These are phyloP conservation scores for Trididemnum clinides DNA, from an alignment of 23 tunicate species.

Conservation along the genomic window DNA sequence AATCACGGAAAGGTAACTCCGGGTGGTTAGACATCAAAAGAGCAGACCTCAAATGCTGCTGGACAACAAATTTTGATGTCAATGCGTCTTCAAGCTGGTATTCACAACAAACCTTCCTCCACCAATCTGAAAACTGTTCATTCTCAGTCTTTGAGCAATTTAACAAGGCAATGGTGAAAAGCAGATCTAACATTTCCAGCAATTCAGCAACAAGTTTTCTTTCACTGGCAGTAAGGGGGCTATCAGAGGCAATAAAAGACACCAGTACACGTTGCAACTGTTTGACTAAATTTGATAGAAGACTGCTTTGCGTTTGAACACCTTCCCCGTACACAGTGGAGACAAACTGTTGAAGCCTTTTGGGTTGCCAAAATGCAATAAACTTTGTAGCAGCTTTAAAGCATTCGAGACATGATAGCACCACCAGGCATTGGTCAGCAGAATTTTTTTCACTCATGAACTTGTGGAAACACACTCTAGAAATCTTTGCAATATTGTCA, in stretches of 20 bases:
- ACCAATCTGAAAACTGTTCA: slow-evolving; percentile 49
- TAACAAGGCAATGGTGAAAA: background rate
- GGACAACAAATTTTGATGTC: slow-evolving; percentile 23
- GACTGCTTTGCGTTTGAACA: slow-evolving; percentile 12
- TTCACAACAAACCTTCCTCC: slow-evolving; percentile 43
- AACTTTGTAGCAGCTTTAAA: slow-evolving; percentile 39
- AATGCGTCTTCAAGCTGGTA: slow-evolving; percentile 1
- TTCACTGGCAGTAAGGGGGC: slow-evolving; percentile 39
- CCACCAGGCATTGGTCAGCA: slow-evolving; percentile 28
- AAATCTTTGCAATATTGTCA: background rate
- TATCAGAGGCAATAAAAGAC: slow-evolving; percentile 35
- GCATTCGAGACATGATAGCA: slow-evolving; percentile 42
- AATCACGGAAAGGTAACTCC: slow-evolving; percentile 41
- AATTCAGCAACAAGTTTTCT: slow-evolving; percentile 41
- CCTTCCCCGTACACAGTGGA: slow-evolving; percentile 11
- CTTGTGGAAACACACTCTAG: slow-evolving; percentile 52
- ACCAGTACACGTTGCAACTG: slow-evolving; percentile 64
- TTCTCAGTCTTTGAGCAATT: background rate
- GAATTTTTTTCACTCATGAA: slow-evolving; percentile 72
- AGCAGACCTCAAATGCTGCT: slow-evolving; percentile 2
- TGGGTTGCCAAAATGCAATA: slow-evolving; percentile 6
- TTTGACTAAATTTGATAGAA: slow-evolving; percentile 1
- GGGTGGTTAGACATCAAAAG: slow-evolving; percentile 4
- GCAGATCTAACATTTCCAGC: background rate
- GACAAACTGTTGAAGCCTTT: background rate